Evolutionary conservation across 2,797 vertebrate species (phyloP).

Genomic region (Arctocebus calabarensis): DNA sequence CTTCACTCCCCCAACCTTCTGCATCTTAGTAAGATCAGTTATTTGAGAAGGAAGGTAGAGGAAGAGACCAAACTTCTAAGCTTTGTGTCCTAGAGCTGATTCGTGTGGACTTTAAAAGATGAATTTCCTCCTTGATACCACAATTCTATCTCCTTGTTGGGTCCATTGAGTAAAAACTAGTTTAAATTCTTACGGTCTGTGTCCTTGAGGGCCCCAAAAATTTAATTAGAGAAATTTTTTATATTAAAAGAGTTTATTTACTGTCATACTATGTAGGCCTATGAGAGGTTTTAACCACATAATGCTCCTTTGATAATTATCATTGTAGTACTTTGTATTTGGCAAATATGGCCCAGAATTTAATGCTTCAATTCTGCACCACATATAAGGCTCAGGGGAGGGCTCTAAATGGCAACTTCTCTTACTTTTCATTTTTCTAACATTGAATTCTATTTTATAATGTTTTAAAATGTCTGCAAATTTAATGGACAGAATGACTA

Average conservation of each 20-base stretch:
- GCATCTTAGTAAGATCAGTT: rapidly evolving
- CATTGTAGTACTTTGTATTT: neutral
- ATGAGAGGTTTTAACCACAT: neutral
- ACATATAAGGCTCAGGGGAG: neutral
- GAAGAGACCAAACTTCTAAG: neutral
- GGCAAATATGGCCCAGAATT: neutral
- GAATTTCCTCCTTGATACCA: neutral
- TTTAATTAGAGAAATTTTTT: neutral
- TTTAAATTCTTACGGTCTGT: conserved; percentile 13
- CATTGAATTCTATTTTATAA: neutral
- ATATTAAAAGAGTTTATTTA: conserved; percentile 23
- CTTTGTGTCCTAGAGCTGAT: neutral
- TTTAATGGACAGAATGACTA: conserved; percentile 11
- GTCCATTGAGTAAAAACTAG: neutral
- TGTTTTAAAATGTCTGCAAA: neutral
- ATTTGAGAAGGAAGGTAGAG: neutral
- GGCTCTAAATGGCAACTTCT: neutral
- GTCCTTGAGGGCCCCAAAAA: neutral
- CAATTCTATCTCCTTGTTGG: neutral
- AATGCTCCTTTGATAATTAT: neutral
- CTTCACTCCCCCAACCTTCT: neutral
- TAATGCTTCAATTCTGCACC: neutral
- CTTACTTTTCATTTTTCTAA: neutral
- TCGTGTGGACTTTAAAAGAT: neutral
- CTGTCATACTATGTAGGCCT: neutral